A percentile compares a stretch with the other conserved stretches of the same genome.
phyloP scores from a whole-genome alignment of 2,797 vertebrate genomes.

The Sebastes diaconus region DNA sequence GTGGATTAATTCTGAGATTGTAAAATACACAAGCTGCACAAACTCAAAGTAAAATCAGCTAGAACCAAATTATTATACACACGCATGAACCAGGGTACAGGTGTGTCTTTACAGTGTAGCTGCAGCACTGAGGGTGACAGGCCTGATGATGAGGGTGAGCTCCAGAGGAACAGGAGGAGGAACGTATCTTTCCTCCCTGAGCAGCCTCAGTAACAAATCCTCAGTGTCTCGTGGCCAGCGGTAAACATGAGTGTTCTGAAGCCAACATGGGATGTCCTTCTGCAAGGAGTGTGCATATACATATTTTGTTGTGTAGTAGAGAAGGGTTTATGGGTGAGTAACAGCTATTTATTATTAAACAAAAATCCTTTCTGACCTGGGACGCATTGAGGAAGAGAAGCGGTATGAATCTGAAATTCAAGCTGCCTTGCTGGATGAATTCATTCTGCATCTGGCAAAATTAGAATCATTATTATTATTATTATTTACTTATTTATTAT shows the following conservation, averaged over 20 bases:
- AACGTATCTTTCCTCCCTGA: slow-evolving; percentile 87
- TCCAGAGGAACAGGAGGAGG: slow-evolving; percentile 86
- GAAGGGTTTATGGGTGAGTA: background rate
- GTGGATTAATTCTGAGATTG: background rate
- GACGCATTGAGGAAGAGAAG: slow-evolving; percentile 88
- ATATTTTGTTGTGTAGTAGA: background rate
- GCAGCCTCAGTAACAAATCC: slow-evolving; percentile 87
- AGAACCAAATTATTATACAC: background rate
- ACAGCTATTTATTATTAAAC: background rate
- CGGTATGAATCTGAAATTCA: slow-evolving; percentile 94
- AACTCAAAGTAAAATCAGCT: background rate
- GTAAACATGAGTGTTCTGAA: slow-evolving; percentile 90
- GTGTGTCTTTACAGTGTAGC: slow-evolving; percentile 22
- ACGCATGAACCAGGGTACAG: background rate
- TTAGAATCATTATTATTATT: background rate
- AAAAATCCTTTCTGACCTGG: slow-evolving; percentile 80
- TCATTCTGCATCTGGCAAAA: slow-evolving; percentile 89
- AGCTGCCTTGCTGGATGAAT: slow-evolving; percentile 92
- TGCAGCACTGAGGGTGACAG: slow-evolving; percentile 43
- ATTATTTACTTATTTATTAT: background rate
- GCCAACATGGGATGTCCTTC: slow-evolving; percentile 90
- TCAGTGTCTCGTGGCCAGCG: slow-evolving; percentile 88
- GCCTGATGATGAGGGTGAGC: slow-evolving; percentile 87
- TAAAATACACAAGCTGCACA: background rate
- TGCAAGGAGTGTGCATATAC: slow-evolving; percentile 47